Conservation (phyloP, 1,140 invertebrate species). For the Campoletis sonorensis region DNA sequence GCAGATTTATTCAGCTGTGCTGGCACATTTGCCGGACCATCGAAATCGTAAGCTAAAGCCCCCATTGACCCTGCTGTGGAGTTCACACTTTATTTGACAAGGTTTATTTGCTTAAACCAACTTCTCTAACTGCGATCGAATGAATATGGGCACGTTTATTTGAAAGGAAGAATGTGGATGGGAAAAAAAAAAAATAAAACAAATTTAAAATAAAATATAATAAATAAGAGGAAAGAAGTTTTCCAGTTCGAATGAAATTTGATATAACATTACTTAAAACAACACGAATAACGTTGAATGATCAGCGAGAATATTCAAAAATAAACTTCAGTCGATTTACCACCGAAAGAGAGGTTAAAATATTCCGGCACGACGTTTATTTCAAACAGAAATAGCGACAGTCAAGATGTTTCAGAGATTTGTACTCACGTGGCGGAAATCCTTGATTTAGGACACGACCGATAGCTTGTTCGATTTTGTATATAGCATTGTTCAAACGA, state of each 20-base stretch:
- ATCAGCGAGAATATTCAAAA: not conserved
- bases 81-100: not conserved
- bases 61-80: conserved; percentile 67
- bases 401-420: not conserved
- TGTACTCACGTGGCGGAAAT: conserved; percentile 73
- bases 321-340: not conserved
- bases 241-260: not conserved
- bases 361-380: not conserved
- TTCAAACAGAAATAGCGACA: not conserved
- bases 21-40: conserved; percentile 47
- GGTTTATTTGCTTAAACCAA: no score
- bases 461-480: conserved; percentile 67
- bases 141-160: no score
- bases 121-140: no score
- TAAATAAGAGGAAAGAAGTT: not conserved
- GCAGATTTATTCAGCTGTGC: conserved; percentile 40
- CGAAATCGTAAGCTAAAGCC: conserved; percentile 63
- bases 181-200: not conserved
- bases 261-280: not conserved
- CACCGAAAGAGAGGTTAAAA: conserved; percentile 26
- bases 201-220: conserved; percentile 12
- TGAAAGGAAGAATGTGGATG: no score
- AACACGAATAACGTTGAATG: not conserved
- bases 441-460: conserved; percentile 64
- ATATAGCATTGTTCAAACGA: conserved; percentile 63